Conservation (phyloP, 2,888 invertebrate genomes). For the Melolontha melolontha region DNA sequence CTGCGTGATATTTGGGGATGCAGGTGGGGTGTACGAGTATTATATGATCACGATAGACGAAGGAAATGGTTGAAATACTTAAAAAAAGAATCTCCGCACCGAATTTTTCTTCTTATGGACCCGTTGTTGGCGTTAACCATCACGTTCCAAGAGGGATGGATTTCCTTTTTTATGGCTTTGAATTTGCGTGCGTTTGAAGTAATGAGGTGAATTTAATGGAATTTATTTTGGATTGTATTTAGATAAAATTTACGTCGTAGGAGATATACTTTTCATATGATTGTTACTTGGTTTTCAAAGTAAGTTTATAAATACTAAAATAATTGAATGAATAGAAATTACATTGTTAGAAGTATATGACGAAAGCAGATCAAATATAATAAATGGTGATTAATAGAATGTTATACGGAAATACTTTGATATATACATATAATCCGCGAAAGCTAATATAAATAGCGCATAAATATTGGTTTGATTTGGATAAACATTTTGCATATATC, state of each 20-base stretch:
- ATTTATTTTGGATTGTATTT: constrained; percentile 30
- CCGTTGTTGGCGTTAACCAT: not conserved
- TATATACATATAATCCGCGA: too few relatives aligned
- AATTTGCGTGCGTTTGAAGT: constrained; percentile 2
- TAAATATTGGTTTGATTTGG: too few relatives aligned
- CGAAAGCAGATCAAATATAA: too few relatives aligned
- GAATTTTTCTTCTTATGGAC: constrained; percentile 1
- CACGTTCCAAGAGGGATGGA: not conserved
- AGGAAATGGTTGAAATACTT: constrained; percentile 10
- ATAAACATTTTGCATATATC: too few relatives aligned
- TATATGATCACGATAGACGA: constrained; percentile 4
- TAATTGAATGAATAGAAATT: too few relatives aligned
- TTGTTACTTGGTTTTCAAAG: too few relatives aligned
- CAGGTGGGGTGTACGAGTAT: constrained; percentile 7
- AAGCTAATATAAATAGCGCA: too few relatives aligned
- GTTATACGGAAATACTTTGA: too few relatives aligned
- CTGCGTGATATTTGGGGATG: constrained; percentile 23
- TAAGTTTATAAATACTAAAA: too few relatives aligned
- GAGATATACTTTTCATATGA: not conserved
- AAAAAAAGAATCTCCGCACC: constrained; percentile 14
- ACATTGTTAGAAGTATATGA: too few relatives aligned
- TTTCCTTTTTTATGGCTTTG: not conserved
- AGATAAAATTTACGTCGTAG: constrained; percentile 3
- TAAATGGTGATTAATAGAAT: too few relatives aligned
- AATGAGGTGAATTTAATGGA: constrained; percentile 12